Base-by-base conservation (phyloP, 2,113 vertebrate species). In the Rhipidura dahli region DNA sequence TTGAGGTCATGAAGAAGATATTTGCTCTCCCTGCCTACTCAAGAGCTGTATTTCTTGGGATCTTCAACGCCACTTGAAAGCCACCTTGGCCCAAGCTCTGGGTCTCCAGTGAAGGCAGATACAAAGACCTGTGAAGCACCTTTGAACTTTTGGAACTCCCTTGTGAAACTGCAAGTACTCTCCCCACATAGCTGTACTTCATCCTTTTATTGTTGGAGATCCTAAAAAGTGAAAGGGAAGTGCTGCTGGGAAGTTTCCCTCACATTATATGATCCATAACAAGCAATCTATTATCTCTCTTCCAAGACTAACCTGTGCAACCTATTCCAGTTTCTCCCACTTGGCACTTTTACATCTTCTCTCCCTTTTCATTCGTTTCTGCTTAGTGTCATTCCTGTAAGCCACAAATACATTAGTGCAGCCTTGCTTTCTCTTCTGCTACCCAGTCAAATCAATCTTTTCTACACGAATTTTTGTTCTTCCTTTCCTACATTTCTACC, bases 381-480 rank as follows among this genome's bases (percentile, higher is more conserved):
- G 6, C 11, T 35, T 23, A 9, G 6, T 61, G 17, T 37, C 17
- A 54, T 49, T 78, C 23, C n/a, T 50, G 14, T 47, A 86, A 63
- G 45, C 6, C 11, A 28, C 14, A 51, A 40, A 50, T 26, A 22
- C 4, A 9, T 15, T 56, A 42, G 0, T 4, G 14, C 3, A 61
- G 5, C 22, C 16, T 77, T 37, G 31, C 35, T 53, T 63, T 4
- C 4, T 47, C n/a, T 9, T 51, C 21, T 68, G 51, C 33, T 6
- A n/a, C 18, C 3, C 20, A 79, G 7, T 44, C 37, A 53, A 53
- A 66, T 13, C 26, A 54, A 39, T 51, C 1, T 27, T 60, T 59
- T 33, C 8, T 17, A n/a, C 4, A 20, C 1, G 28, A 1, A 13
- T 50, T 49, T 51, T n/a, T 14, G 2, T 4, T 28, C 4, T 59